Percentiles rank a stretch among this genome's conserved stretches.
Conservation (phyloP, 2,888 invertebrate genomes). For the Parelbella ahira region DNA sequence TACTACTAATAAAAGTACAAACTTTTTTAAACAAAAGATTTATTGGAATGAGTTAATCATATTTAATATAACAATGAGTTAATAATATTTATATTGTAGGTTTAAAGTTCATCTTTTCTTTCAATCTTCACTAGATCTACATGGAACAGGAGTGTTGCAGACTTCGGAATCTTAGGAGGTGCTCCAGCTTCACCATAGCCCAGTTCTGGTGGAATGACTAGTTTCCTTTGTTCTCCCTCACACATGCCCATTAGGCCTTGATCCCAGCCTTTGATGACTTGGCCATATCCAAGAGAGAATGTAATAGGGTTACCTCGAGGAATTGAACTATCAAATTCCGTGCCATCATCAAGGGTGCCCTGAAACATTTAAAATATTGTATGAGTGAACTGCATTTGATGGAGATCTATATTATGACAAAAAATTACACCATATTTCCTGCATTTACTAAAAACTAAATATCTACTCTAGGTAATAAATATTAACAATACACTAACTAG, state of each 20-base stretch:
- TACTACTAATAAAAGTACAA: no score
- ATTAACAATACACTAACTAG: no score
- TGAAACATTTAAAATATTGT: slow-evolving; percentile 62
- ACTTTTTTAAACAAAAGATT: no score
- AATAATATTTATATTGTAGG: not conserved
- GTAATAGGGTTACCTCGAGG: slow-evolving; percentile 87
- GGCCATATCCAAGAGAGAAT: slow-evolving; percentile 90
- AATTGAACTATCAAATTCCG: slow-evolving; percentile 92
- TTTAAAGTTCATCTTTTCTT: slow-evolving; percentile 80
- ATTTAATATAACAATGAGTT: no score
- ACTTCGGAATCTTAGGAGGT: slow-evolving; percentile 90
- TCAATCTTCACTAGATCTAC: slow-evolving; percentile 90
- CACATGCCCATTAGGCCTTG: slow-evolving; percentile 94
- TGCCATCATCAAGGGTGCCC: slow-evolving; percentile 91
- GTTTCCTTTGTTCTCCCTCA: slow-evolving; percentile 90
- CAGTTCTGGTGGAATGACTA: slow-evolving; percentile 91
- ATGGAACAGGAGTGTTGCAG: slow-evolving; percentile 89
- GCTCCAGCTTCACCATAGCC: slow-evolving; percentile 91
- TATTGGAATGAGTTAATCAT: no score
- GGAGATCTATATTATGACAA: not conserved
- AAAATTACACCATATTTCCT: no score
- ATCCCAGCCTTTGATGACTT: slow-evolving; percentile 96
- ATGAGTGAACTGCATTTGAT: no score
- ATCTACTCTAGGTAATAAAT: no score
- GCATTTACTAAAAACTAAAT: no score